Conservation (phyloP, 2,113 vertebrate genomes). For the Bubalus kerabau region DNA sequence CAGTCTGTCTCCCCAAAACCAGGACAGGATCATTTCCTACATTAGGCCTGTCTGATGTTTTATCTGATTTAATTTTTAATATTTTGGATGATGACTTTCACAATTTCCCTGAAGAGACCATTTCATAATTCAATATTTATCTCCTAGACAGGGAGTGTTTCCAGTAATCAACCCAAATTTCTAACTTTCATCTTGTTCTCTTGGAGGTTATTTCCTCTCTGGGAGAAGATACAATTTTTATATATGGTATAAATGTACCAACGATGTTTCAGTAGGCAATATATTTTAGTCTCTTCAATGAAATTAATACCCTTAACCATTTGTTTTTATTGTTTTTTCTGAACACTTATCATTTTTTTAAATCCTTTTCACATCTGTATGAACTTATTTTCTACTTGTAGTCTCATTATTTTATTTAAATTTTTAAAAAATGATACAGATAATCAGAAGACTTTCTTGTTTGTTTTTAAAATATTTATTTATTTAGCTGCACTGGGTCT, state of each 20-base stretch:
- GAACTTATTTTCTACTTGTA: neutral
- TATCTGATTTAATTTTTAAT: constrained; percentile 75
- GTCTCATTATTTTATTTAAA: neutral
- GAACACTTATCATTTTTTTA: neutral
- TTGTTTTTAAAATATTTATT: neutral
- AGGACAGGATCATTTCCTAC: constrained; percentile 62
- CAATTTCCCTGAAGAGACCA: constrained; percentile 55
- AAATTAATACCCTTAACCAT: neutral
- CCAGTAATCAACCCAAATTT: constrained; percentile 66
- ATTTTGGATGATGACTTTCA: constrained; percentile 70
- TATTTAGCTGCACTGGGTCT: neutral
- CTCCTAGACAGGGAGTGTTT: constrained; percentile 58
- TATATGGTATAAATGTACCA: constrained; percentile 2
- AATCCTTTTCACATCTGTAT: neutral
- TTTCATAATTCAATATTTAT: constrained; percentile 72
- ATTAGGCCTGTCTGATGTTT: constrained; percentile 61
- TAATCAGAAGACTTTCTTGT: neutral
- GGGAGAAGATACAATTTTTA: constrained; percentile 24
- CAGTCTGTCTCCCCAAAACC: constrained; percentile 40
- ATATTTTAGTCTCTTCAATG: neutral
- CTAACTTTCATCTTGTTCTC: constrained; percentile 58
- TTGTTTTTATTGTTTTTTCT: constrained; percentile 14
- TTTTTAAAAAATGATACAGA: neutral
- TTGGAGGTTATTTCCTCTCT: constrained; percentile 24
- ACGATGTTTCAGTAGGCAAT: neutral